phyloP scores from a whole-genome alignment of 2,797 vertebrate species.

The Threskiornis aethiopicus region DNA sequence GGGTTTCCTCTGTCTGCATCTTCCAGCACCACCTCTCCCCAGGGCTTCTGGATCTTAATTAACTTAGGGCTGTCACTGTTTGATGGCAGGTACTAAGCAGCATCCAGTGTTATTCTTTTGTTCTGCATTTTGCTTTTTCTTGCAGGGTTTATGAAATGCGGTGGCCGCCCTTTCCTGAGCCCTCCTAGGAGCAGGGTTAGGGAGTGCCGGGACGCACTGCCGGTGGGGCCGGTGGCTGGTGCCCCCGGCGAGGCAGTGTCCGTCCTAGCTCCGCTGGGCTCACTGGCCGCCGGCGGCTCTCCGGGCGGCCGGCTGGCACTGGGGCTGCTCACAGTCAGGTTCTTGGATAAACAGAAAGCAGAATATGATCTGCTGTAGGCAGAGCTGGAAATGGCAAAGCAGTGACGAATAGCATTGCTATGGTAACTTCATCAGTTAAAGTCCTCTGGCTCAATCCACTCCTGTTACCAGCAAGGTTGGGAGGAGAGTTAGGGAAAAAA shows the following conservation, averaged over 20 bases:
- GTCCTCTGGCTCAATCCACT: not conserved
- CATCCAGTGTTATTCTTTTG: not conserved
- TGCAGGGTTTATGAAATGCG: accelerated
- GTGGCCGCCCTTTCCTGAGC: not conserved
- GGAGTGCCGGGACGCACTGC: accelerated
- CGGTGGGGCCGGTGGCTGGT: accelerated
- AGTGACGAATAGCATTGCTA: constrained; percentile 32
- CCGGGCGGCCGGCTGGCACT: accelerated
- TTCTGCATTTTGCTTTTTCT: not conserved
- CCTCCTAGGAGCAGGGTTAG: not conserved
- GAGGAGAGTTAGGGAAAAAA: not conserved
- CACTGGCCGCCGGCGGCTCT: not conserved
- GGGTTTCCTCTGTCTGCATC: not conserved
- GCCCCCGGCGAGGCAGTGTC: accelerated
- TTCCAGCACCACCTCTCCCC: not conserved
- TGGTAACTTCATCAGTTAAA: constrained; percentile 48
- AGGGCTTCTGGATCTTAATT: not conserved
- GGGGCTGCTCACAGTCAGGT: not conserved
- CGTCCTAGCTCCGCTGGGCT: not conserved
- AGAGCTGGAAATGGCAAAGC: constrained; percentile 14
- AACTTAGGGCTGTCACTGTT: not conserved
- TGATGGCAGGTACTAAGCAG: not conserved
- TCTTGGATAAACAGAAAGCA: not conserved
- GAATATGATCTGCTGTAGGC: not conserved
- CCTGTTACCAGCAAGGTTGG: not conserved